Evolutionary conservation across 2,113 vertebrate genomes (phyloP).

Genomic region (Lophochroa leadbeateri): DNA sequence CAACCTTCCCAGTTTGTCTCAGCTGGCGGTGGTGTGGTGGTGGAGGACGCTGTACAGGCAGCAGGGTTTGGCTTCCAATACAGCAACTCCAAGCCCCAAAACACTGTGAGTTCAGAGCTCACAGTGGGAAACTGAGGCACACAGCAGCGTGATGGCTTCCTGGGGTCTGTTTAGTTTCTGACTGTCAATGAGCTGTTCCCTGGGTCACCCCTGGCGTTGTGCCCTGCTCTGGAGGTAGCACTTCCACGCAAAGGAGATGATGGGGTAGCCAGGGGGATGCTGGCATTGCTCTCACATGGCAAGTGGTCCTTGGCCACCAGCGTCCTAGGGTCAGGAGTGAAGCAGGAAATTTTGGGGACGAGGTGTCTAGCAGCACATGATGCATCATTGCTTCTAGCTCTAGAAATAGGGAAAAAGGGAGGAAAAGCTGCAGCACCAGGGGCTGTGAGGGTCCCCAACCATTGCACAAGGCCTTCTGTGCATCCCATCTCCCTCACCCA

Average conservation of each 20-base stretch:
- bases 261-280: neutral
- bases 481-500: neutral
- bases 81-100: neutral
- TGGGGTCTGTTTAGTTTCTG: neutral
- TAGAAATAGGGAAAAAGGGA: neutral
- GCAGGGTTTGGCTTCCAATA: neutral
- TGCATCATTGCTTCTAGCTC: neutral
- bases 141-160: rapidly evolving
- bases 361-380: rapidly evolving
- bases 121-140: neutral
- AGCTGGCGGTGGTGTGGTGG: neutral
- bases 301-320: rapidly evolving
- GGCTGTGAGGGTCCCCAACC: neutral
- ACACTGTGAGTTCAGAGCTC: neutral
- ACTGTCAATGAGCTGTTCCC: neutral
- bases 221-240: neutral
- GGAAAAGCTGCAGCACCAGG: neutral
- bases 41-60: neutral
- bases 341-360: neutral
- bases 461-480: rapidly evolving
- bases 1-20: neutral
- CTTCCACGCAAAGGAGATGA: neutral
- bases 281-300: rapidly evolving
- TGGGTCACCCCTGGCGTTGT: rapidly evolving
- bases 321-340: rapidly evolving